These are phyloP conservation scores for Discoglossus pictus DNA, from an alignment of 2,797 vertebrate species.

Conservation along the genomic window DNA sequence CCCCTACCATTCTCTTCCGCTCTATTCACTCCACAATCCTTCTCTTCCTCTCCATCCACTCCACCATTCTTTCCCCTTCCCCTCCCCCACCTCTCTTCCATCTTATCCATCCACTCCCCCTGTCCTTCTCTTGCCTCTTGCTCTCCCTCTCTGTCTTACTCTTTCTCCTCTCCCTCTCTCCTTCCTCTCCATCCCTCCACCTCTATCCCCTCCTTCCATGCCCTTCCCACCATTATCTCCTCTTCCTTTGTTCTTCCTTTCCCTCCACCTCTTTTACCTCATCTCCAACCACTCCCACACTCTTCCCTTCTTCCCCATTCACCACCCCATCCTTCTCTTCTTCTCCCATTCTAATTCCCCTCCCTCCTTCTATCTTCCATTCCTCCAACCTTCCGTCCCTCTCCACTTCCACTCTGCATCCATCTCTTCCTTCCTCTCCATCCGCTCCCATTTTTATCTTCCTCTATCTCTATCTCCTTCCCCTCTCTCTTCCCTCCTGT, in stretches of 20 bases:
- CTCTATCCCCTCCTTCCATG: neutral
- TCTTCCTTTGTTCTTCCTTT: neutral
- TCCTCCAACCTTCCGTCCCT: neutral
- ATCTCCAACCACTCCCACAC: neutral
- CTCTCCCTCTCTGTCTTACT: no score
- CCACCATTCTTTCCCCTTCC: conserved; percentile 4
- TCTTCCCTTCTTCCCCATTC: neutral
- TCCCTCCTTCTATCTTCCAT: neutral
- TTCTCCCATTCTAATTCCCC: neutral
- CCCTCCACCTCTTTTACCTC: neutral
- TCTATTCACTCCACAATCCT: no score
- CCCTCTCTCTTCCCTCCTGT: neutral
- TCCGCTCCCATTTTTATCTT: conserved; percentile 32
- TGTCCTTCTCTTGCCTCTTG: no score
- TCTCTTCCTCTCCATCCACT: no score
- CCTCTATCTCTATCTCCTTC: no score
- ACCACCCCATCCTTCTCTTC: neutral
- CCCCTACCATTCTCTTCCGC: no score
- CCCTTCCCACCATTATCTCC: neutral
- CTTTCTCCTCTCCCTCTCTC: no score
- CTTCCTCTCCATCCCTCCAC: neutral
- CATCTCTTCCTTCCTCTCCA: no score
- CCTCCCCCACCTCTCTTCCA: conserved; percentile 1
- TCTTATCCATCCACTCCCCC: neutral
- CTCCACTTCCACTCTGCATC: neutral